Evolutionary conservation across 1,140 invertebrate species (phyloP), one percentile per base, ranked within the genome.

Genomic region (Saccostrea glomerata): DNA sequence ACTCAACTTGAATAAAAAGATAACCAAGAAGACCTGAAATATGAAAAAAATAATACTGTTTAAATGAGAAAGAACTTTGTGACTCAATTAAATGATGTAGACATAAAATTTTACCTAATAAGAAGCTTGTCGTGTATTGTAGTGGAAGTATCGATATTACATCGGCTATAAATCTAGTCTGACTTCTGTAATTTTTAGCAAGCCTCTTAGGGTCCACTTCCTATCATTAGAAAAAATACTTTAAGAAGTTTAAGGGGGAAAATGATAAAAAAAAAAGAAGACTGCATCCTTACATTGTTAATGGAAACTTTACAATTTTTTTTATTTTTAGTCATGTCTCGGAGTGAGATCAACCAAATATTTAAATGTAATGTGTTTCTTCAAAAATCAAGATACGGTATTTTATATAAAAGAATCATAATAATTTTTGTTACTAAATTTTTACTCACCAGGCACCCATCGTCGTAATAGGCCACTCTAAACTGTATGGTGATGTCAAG

Each of bases 371-470:
- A 3, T 47, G 47, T 47, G 47, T 1, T 7, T 47, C 47, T 47
- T 47, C 47, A 47, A 47, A 47, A 7, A 47, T 47, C 47, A 47
- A 7, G 47, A 47, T 47, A 47, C 47, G 5, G 30, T 47, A 47
- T 47, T 47, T 47, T 47, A 47, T 47, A 36, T 36, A 36, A 36
- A 36, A 36, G n/a, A n/a, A n/a, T n/a, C n/a, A n/a, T n/a, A n/a
- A n/a, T 36, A 36, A 47, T 47, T 47, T 47, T 9, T 47, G n/a
- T 63, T 58, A n/a, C n/a, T 23, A 86, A 11, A 77, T 15, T 17
- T 23, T n/a, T 85, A 86, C 92, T 86, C 30, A 92, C 92, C 89
- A 92, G 70, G 77, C 91, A 91, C 15, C 92, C 92, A 60, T 92
- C 89, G 15, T 90, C 85, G n/a, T 91, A 87, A 63, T 88, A 92